Evolutionary conservation across 2,888 invertebrate genomes (phyloP), one percentile per base, ranked within the genome.

Genomic region (Limnephilus rhombicus): DNA sequence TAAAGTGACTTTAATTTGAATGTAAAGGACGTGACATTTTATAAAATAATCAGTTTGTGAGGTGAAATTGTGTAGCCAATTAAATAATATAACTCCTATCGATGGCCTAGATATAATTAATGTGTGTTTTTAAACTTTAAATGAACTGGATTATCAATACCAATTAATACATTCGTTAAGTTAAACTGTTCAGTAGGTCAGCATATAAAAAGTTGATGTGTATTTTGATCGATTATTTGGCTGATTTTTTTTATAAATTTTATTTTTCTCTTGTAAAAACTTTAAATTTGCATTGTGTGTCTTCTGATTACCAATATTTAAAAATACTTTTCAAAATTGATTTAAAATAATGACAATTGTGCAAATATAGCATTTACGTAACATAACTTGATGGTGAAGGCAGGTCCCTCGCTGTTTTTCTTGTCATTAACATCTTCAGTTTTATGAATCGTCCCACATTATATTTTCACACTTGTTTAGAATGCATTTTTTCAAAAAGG

Each of bases 51-150:
- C 82, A 41, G 80, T 85, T 41, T 80, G 90, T 68, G 68, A 90
- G 80, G 85, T 90, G 85, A 85, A 85, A 53, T 15, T 85, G 85
- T 41, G 68, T 90, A 90, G 85, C 90, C 80, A n/a, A 80, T 49
- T 45, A 53, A 53, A 49, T 49, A 49, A 41, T 45, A 90, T 85
- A 37, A 68, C 68, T 81, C 83, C 85, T 83, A 68, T 37, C 31
- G 24, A 80, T 89, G 91, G 89, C 89, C 89, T 91, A 91, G 89
- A 41, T 80, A 34, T 88, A 91, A 91, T 91, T 81, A 83, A 80
- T 89, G 90, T 90, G 90, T 90, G 90, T 90, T 90, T 81, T 82
- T 83, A 53, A 90, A 89, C 13, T 88, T 89, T 18, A 89, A 90
- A 53, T 85, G 90, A 90, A 89, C 82, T 89, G 89, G 81, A 82